phyloP scores from a whole-genome alignment of 2,888 invertebrate genomes.

The Villa cingulata region DNA sequence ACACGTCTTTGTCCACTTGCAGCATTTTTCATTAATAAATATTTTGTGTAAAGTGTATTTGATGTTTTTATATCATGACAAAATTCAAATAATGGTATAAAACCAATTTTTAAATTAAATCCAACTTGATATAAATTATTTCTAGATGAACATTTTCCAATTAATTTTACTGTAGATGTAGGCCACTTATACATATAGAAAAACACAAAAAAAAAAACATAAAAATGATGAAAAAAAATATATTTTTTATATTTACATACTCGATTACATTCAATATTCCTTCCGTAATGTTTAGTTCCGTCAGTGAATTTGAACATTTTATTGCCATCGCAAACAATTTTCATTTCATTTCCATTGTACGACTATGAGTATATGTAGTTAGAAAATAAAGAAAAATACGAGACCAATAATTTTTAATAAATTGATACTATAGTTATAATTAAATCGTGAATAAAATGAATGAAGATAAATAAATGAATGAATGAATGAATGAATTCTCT shows the following conservation, averaged over 20 bases:
- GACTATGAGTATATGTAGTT: no score
- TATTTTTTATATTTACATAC: not conserved
- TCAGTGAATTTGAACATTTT: conserved; percentile 10
- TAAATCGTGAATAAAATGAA: no score
- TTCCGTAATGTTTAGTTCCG: conserved; percentile 14
- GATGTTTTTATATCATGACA: conserved; percentile 21
- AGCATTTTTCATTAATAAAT: conserved; percentile 17
- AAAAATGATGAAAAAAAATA: not conserved
- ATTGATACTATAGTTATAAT: no score
- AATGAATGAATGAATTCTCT: not conserved
- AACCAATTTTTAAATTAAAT: conserved; percentile 17
- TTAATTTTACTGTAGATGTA: conserved; percentile 11
- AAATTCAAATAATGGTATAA: conserved; percentile 21
- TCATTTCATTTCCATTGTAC: conserved; percentile 2
- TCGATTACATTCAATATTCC: conserved; percentile 17
- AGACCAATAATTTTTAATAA: not conserved
- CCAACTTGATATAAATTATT: conserved; percentile 19
- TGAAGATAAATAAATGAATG: no score
- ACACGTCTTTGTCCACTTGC: conserved; percentile 17
- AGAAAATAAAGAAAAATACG: not conserved
- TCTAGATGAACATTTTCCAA: conserved; percentile 13
- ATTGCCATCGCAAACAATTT: conserved; percentile 12
- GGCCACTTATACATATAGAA: conserved; percentile 6
- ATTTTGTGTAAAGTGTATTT: conserved; percentile 21
- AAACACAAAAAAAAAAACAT: not conserved